Percentiles rank a stretch among this genome's conserved stretches.
Evolutionary conservation across 2,888 invertebrate species (phyloP).

Genomic region (Cheilosia soror): DNA sequence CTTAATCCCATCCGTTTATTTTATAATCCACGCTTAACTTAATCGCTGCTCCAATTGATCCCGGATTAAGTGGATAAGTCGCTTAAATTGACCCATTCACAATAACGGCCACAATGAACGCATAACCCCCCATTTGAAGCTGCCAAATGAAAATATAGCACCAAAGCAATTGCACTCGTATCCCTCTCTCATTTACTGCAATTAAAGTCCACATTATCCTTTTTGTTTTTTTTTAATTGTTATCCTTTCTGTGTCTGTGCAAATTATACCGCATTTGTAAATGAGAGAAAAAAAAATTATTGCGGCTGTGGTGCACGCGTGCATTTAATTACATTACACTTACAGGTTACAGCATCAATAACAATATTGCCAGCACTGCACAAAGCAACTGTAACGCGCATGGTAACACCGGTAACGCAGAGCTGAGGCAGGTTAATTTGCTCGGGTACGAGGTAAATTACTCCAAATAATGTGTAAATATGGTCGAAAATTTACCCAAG

Average conservation of each 20-base stretch:
- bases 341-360: conserved; percentile 50
- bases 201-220: conserved; percentile 66
- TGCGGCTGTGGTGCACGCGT: conserved; percentile 51
- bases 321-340: conserved; percentile 71
- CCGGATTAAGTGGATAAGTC: conserved; percentile 28
- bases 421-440: not conserved
- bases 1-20: conserved; percentile 57
- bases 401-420: not conserved
- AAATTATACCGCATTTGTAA: conserved; percentile 73
- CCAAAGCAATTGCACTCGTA: conserved; percentile 50
- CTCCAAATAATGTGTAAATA: conserved; percentile 57
- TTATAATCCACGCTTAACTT: conserved; percentile 57
- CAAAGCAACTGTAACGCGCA: conserved; percentile 18
- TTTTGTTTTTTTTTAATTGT: conserved; percentile 18
- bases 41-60: conserved; percentile 64
- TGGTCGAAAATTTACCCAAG: conserved; percentile 7
- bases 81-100: conserved; percentile 20
- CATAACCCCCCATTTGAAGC: conserved; percentile 6
- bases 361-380: conserved; percentile 31
- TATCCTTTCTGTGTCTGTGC: conserved; percentile 47
- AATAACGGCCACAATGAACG: conserved; percentile 19
- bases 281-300: conserved; percentile 48
- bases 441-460: conserved; percentile 23
- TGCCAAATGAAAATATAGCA: conserved; percentile 50
- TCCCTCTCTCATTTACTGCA: conserved; percentile 23